Conservation (phyloP, 2,113 vertebrate genomes). For the Calyptommatus sinebrachiatus region DNA sequence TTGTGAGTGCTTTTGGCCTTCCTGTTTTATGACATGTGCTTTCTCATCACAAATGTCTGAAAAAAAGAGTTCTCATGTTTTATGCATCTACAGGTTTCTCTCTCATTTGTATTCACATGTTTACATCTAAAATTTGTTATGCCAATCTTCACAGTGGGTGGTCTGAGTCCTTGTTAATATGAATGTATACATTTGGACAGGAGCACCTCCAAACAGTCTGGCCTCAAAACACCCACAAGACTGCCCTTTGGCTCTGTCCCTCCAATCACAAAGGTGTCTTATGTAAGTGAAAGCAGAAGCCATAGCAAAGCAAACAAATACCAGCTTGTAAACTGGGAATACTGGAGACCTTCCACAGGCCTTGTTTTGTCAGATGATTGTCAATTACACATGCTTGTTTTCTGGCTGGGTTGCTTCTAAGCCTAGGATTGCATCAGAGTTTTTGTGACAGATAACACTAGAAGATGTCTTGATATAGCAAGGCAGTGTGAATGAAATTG, state of each 20-base stretch:
- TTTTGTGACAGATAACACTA: neutral
- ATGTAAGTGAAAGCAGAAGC: conserved; percentile 43
- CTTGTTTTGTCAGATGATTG: conserved; percentile 26
- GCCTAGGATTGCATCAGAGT: neutral
- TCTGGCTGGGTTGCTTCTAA: neutral
- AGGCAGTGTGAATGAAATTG: neutral
- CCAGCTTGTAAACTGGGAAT: conserved; percentile 18
- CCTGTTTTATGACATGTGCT: conserved; percentile 12
- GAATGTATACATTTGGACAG: neutral
- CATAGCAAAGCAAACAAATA: conserved; percentile 27
- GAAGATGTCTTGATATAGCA: conserved; percentile 21
- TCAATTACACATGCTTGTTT: neutral
- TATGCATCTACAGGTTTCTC: conserved; percentile 26
- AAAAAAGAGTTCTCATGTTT: conserved; percentile 36
- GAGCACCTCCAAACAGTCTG: neutral
- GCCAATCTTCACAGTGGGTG: conserved; percentile 35
- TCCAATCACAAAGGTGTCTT: conserved; percentile 11
- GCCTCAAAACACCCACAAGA: conserved; percentile 16
- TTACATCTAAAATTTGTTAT: conserved; percentile 14
- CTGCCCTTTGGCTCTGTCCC: conserved; percentile 28
- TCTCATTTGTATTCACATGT: neutral
- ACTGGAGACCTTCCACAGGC: conserved; percentile 29
- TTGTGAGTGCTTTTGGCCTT: conserved; percentile 21
- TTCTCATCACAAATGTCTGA: conserved; percentile 23
- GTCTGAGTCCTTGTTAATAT: conserved; percentile 23